phyloP scores from a whole-genome alignment of 2,888 invertebrate species.

The Theodoxus fluviatilis region DNA sequence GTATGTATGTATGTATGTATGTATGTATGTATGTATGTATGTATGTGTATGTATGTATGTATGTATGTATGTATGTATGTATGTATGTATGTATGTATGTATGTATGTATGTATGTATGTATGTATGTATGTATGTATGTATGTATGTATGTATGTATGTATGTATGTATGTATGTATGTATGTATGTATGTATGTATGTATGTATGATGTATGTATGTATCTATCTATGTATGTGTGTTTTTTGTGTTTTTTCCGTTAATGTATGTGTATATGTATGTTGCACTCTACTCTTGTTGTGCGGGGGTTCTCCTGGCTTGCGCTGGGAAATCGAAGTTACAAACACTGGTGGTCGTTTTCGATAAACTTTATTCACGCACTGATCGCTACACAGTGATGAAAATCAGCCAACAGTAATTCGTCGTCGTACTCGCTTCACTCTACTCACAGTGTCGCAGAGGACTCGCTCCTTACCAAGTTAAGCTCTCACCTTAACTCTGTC shows the following conservation, averaged over 20 bases:
- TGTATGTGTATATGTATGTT: background rate
- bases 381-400: no score
- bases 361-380: no score
- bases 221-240: background rate
- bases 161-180: background rate
- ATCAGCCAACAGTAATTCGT: no score
- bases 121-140: conserved; percentile 17
- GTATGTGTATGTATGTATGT: background rate
- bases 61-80: background rate
- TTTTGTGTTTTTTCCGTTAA: background rate
- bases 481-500: no score
- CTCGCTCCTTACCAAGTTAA: no score
- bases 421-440: no score
- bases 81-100: conserved; percentile 7
- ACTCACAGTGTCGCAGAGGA: no score
- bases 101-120: conserved; percentile 19
- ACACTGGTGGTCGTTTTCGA: no score
- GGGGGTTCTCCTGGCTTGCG: background rate
- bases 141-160: background rate
- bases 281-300: background rate
- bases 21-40: background rate
- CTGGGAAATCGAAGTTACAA: no score
- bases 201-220: background rate
- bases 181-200: conserved; percentile 17
- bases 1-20: background rate